Base-by-base conservation (phyloP, 2,888 invertebrate species). In the Sepioteuthis lessoniana region DNA sequence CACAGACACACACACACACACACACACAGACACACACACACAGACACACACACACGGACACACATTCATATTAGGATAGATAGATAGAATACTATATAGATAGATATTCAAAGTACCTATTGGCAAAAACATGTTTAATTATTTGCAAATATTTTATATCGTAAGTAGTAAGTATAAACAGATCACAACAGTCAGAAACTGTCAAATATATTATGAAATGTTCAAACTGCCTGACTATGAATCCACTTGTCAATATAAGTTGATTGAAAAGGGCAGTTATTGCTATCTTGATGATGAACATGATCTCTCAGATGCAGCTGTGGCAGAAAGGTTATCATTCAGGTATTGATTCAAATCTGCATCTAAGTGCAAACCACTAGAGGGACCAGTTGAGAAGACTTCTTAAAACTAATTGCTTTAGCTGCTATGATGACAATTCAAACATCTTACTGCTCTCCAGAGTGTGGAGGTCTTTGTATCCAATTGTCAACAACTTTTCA, bases 401-500 rank as follows among this genome's bases (percentile, higher is more conserved):
- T 76, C 76, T 76, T 76, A n/a, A 76, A 76, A 76, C 76, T 76
- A 76, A 76, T 76, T 76, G 76, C 76, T 76, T 76, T 76, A 76
- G 35, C 76, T n/a, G n/a, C 76, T 76, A 13, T 35, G 76, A 76
- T 76, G 76, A 76, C 76, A 76, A 76, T n/a, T 35, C 76, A 76
- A 76, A n/a, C 16, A 21, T 76, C 76, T 76, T 76, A 76, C 76
- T 16, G 76, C 76, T 76, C 76, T 76, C n/a, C 76, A 35, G 16
- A n/a, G 76, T 13, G 35, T 76, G 76, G 35, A 76, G 13, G n/a
- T 76, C 76, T 35, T 76, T 76, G 35, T 76, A 76, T 76, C 76
- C 16, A n/a, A n/a, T n/a, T 76, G 76, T 76, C 76, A 35, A n/a
- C 16, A 19, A 76, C 76, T 76, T 76, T 35, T n/a, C 76, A 76